Evolutionary conservation across 2,888 invertebrate genomes (phyloP), one percentile per base, ranked within the genome.

Genomic region (Acrobasis repandana): DNA sequence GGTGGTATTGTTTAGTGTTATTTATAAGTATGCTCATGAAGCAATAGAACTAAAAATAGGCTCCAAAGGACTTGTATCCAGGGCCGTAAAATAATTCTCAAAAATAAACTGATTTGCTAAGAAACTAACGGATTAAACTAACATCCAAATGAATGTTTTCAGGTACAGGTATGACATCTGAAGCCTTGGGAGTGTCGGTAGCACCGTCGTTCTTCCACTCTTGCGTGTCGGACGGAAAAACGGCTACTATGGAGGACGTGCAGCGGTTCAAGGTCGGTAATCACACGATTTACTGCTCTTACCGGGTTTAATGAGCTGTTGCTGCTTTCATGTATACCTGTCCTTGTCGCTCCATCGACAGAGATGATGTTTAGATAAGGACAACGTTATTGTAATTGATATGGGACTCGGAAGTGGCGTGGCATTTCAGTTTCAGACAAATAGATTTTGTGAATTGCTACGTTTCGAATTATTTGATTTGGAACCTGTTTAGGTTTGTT

Each of bases 171-270:
- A 98, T 98, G 98, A 97, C 97, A 72, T 97, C 98, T 73, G 98
- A 98, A 91, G 98, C 98, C 49, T 93, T 98, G 71, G 98, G 98
- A 67, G 98, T 98, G 76, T 97, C 97, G 48, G 98, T 98, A 56
- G 98, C 98, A 60, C 98, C 98, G 20, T 98, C 98, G 74, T 97
- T 98, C 89, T 98, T 98, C 93, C 98, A 98, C 90, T 97, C 97
- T 71, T 98, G 98, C 93, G 98, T 98, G 77, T 97, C 97, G 77
- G 97, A 98, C 86, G 98, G 98, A 67, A 97, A 98, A 93, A 96
- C 97, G 56, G 98, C 98, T 65, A 96, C 97, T 88, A 97, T 98
- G 96, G 98, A 98, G 93, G 98, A 98, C 90, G 97, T 98, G 63
- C 95, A 97, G 82, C 94, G 98, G 81, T 98, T 97, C 92, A 98